phyloP scores from a whole-genome alignment of 2,797 vertebrate genomes.

The Sylvia borin region DNA sequence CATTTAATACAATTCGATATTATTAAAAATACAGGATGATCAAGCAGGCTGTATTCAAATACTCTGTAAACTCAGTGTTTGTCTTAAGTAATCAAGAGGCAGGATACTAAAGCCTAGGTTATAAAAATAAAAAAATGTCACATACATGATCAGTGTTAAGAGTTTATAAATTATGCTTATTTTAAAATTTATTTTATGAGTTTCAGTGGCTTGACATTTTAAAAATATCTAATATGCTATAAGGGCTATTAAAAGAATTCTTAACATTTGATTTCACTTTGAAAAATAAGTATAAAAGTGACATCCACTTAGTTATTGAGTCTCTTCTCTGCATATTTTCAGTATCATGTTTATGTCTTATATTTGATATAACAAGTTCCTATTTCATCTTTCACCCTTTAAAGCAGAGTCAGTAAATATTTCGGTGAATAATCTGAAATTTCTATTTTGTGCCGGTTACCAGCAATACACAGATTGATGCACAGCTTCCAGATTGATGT shows the following conservation, averaged over 20 bases:
- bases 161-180: slow-evolving; percentile 11
- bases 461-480: background rate
- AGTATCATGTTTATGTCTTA: background rate
- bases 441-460: background rate
- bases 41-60: background rate
- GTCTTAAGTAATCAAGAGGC: background rate
- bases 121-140: slow-evolving; percentile 5
- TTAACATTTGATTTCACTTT: slow-evolving; percentile 39
- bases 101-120: background rate
- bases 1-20: background rate
- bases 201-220: slow-evolving; percentile 36
- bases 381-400: background rate
- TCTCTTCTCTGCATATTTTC: background rate
- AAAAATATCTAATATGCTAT: slow-evolving; percentile 12
- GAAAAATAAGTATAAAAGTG: slow-evolving; percentile 23
- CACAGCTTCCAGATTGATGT: background rate
- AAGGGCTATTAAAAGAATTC: slow-evolving; percentile 38
- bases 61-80: background rate
- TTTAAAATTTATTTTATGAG: slow-evolving; percentile 22
- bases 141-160: background rate
- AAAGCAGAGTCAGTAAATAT: slow-evolving; percentile 14
- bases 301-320: background rate
- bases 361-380: background rate
- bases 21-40: background rate
- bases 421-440: slow-evolving; percentile 18